Evolutionary conservation across 2,113 vertebrate genomes (phyloP).

Genomic region (Corythoichthys haematopterus): DNA sequence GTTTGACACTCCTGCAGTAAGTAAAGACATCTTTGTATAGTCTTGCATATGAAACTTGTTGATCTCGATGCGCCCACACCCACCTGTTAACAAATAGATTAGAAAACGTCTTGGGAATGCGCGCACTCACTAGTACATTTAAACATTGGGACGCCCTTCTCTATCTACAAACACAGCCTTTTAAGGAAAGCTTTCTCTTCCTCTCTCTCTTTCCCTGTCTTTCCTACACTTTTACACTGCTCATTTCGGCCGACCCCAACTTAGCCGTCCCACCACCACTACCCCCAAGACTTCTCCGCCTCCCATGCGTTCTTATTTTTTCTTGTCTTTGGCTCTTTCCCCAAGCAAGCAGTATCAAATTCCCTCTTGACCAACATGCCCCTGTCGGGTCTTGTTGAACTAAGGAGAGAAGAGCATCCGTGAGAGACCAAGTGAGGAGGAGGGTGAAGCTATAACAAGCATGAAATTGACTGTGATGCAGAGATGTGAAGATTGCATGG

Average conservation of each 20-base stretch:
- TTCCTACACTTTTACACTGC: slow-evolving; percentile 20
- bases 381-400: slow-evolving; percentile 30
- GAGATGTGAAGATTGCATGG: slow-evolving; percentile 14
- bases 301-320: slow-evolving; percentile 15
- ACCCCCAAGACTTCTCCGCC: background rate
- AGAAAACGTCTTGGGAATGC: slow-evolving; percentile 28
- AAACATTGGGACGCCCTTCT: slow-evolving; percentile 49
- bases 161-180: slow-evolving; percentile 70
- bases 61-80: slow-evolving; percentile 11
- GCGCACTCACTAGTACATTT: slow-evolving; percentile 35
- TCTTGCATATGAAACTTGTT: slow-evolving; percentile 16
- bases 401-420: slow-evolving; percentile 9
- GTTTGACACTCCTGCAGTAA: background rate
- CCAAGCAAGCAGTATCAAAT: slow-evolving; percentile 13
- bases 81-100: slow-evolving; percentile 23
- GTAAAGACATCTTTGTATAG: background rate
- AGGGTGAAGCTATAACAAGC: slow-evolving; percentile 36
- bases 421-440: slow-evolving; percentile 14
- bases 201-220: slow-evolving; percentile 38
- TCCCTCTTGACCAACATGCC: slow-evolving; percentile 24
- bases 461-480: slow-evolving; percentile 9
- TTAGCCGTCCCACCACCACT: background rate
- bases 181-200: slow-evolving; percentile 67
- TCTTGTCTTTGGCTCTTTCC: slow-evolving; percentile 18
- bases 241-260: background rate